Evolutionary conservation across 2,113 vertebrate species (phyloP).

Genomic region (Zosterops japonicus): DNA sequence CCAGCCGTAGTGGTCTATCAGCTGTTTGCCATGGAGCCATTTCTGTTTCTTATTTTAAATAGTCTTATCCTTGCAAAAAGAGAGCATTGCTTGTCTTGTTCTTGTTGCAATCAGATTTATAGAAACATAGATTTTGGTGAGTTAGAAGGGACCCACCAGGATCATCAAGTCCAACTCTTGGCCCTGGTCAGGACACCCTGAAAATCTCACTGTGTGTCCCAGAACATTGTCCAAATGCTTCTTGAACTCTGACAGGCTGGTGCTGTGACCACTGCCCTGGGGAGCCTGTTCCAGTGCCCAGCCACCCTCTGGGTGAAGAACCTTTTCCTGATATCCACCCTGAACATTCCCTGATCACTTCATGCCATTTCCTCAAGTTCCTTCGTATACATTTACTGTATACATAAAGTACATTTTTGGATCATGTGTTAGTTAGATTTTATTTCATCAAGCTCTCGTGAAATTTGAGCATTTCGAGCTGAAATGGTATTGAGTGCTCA

Average conservation of each 20-base stretch:
- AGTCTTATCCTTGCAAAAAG: background rate
- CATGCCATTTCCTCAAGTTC: background rate
- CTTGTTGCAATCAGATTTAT: background rate
- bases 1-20: background rate
- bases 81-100: fast-evolving
- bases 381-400: fast-evolving
- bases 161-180: fast-evolving
- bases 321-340: background rate
- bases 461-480: background rate
- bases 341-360: too few species aligned
- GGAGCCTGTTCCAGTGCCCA: background rate
- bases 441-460: background rate
- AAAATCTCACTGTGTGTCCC: background rate
- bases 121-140: background rate
- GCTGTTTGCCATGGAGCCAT: background rate
- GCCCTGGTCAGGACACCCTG: background rate
- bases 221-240: background rate
- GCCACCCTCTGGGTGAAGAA: fast-evolving
- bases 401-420: background rate
- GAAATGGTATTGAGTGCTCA: background rate
- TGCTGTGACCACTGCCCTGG: background rate
- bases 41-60: background rate
- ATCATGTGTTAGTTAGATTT: background rate
- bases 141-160: background rate
- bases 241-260: background rate